Evolutionary conservation across 2,888 invertebrate genomes (phyloP).

Genomic region (Ashinkailepas kermadecensis): DNA sequence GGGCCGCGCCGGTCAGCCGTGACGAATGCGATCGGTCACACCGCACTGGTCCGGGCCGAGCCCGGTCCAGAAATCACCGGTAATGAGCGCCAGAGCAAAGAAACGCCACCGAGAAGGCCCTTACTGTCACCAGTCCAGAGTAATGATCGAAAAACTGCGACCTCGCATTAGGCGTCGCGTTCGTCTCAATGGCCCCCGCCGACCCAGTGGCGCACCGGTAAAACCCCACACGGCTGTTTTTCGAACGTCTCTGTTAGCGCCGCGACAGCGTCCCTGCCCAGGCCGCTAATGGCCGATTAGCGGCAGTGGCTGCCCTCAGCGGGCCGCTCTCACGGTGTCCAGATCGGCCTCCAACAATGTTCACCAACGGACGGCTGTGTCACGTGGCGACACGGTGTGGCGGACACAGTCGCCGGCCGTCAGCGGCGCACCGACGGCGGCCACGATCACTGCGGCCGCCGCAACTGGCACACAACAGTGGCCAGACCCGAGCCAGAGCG

Average conservation of each 20-base stretch:
- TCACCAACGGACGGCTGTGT: too few relatives aligned
- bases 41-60: background rate
- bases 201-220: background rate
- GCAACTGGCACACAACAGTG: too few relatives aligned
- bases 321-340: too few relatives aligned
- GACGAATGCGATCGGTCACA: background rate
- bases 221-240: background rate
- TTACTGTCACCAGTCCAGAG: constrained; percentile 10
- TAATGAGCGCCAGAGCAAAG: constrained; percentile 12
- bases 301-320: background rate
- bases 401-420: background rate
- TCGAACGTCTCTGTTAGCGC: constrained; percentile 19
- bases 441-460: too few relatives aligned
- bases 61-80: constrained; percentile 12
- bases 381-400: background rate
- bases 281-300: constrained; percentile 15
- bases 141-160: constrained; percentile 19
- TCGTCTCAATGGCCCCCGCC: background rate
- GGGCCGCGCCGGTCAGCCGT: background rate
- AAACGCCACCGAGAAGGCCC: constrained; percentile 11
- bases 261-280: background rate
- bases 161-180: constrained; percentile 3
- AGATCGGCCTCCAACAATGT: too few relatives aligned
- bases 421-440: background rate
- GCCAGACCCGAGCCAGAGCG: too few relatives aligned